Conservation (phyloP, 2,797 vertebrate species). For the Mormyrops attenuatus region DNA sequence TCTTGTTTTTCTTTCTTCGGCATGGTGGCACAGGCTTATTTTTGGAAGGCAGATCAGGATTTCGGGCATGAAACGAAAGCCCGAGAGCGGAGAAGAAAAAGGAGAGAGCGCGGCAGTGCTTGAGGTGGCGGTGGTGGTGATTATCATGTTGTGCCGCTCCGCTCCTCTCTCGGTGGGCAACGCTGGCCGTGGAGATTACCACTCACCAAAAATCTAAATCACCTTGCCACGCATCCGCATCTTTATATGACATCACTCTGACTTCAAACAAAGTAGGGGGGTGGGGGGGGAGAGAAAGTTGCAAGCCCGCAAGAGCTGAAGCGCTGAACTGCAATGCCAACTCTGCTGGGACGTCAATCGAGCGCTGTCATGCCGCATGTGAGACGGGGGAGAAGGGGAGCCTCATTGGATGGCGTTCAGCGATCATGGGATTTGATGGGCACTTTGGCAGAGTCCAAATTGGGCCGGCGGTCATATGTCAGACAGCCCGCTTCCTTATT, state of each 20-base stretch:
- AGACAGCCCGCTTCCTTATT: conserved; percentile 78
- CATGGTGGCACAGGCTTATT: conserved; percentile 80
- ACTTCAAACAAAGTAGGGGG: conserved; percentile 54
- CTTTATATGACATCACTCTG: conserved; percentile 76
- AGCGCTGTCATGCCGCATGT: conserved; percentile 55
- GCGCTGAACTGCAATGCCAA: conserved; percentile 55
- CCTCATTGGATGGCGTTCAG: conserved; percentile 67
- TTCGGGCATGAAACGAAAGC: conserved; percentile 78
- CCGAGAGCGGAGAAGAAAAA: conserved; percentile 47
- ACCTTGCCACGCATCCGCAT: conserved; percentile 62
- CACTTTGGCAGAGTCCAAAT: conserved; percentile 70
- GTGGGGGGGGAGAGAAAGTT: conserved; percentile 40
- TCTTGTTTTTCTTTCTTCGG: conserved; percentile 77
- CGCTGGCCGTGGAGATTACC: conserved; percentile 59
- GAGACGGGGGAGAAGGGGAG: conserved; percentile 48
- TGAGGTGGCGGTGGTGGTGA: conserved; percentile 46
- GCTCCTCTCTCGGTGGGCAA: conserved; percentile 47
- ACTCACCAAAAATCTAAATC: conserved; percentile 58
- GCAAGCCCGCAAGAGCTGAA: conserved; percentile 52
- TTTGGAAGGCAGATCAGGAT: conserved; percentile 78
- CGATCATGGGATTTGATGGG: conserved; percentile 64
- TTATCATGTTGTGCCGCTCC: conserved; percentile 72
- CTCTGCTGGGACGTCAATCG: conserved; percentile 37
- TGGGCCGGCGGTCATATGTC: conserved; percentile 68
- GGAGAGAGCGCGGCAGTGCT: conserved; percentile 55